Evolutionary conservation across 1,140 invertebrate species (phyloP), one percentile per base, ranked within the genome.

Genomic region (Hylyphantes graminicola): DNA sequence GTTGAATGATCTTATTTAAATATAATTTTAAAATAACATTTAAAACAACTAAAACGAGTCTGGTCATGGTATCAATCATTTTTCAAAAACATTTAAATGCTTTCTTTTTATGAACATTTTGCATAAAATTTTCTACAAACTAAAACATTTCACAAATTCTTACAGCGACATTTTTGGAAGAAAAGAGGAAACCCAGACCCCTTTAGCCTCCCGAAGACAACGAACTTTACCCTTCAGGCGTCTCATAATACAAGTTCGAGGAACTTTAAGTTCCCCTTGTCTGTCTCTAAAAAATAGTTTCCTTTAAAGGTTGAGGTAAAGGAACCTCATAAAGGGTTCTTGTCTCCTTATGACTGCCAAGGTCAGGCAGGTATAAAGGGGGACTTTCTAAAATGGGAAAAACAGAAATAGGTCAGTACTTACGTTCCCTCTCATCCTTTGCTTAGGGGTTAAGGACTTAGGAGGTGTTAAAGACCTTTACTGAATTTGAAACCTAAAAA

Each of bases 361-460:
- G 77, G 77, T 80, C 70, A 70, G 12, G 21, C 55, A 80, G 77
- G 77, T 80, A 80, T 59, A 48, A n/a, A 55, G 65, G 63, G 54
- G 13, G 8, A 61, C 65, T 70, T 65, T 59, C 19, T 59, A 70
- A 80, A 70, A 79, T 19, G 61, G 77, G 17, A 78, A 78, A 63
- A 68, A 64, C 67, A 50, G 70, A 80, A 80, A 80, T 70, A 70
- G 65, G 77, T 80, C 77, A 80, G 70, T 64, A 80, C 65, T 70
- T 57, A 50, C 57, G 12, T 35, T 53, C 57, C 76, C 76, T 78
- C 17, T 67, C 63, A 21, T 51, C 68, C 54, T 70, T 51, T 53
- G 51, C 19, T 70, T 48, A n/a, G 68, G 68, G 51, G 50, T 35
- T 35, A 35, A 35, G 35, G 35, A 35, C 35, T 35, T 1, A 35